phyloP scores from a whole-genome alignment of 1,140 invertebrate genomes.

The Metaphire vulgaris region DNA sequence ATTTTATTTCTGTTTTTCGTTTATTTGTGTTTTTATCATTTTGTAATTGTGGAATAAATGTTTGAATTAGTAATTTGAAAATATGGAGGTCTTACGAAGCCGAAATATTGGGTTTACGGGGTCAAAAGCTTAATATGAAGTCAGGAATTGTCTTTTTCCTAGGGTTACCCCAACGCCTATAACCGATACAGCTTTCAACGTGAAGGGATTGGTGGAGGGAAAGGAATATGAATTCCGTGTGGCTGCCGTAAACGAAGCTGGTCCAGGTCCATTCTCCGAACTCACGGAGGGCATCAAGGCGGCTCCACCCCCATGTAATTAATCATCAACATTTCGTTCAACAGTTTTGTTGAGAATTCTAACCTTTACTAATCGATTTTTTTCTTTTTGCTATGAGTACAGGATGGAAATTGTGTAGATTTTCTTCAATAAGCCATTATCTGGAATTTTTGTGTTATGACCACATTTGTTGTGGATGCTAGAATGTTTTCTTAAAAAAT shows the following conservation, averaged over 20 bases:
- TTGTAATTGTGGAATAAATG: not conserved
- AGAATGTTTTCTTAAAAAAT: not conserved
- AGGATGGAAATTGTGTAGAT: too few species aligned
- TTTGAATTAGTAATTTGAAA: not conserved
- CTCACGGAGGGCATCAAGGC: constrained; percentile 85
- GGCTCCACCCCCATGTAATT: constrained; percentile 67
- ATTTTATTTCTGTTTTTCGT: not conserved
- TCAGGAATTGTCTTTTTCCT: not conserved
- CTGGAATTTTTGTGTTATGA: not conserved
- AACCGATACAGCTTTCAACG: constrained; percentile 60
- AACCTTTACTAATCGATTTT: too few species aligned
- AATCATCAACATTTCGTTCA: not conserved
- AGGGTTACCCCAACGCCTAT: constrained; percentile 34
- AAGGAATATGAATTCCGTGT: constrained; percentile 96
- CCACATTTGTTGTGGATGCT: not conserved
- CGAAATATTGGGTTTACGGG: too few species aligned
- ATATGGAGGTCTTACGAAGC: too few species aligned
- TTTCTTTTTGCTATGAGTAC: too few species aligned
- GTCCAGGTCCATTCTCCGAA: constrained; percentile 82
- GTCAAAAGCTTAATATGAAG: too few species aligned
- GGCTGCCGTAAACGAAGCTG: constrained; percentile 86
- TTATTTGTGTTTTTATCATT: not conserved
- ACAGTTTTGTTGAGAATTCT: not conserved
- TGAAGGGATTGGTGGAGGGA: constrained; percentile 83
- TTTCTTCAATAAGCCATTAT: too few species aligned